Evolutionary conservation across 1,140 invertebrate genomes (phyloP).

Genomic region (Phymorhynchus buccinoides): DNA sequence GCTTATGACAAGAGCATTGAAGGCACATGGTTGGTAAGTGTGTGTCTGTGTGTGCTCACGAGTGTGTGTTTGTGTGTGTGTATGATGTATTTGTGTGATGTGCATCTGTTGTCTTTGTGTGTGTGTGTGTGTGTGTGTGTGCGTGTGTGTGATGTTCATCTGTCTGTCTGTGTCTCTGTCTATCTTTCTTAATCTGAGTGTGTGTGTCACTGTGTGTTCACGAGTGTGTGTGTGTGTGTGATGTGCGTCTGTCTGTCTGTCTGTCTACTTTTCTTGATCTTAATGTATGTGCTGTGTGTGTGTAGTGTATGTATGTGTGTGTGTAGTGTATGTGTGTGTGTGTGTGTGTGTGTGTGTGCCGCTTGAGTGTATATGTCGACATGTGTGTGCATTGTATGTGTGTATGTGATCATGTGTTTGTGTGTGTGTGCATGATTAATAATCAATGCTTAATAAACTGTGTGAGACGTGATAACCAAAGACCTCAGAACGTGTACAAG

Average conservation of each 20-base stretch:
- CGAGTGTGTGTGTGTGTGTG: neutral
- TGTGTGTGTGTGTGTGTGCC: constrained; percentile 41
- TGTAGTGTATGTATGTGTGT: too few species aligned
- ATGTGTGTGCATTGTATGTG: neutral
- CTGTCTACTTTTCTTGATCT: too few species aligned
- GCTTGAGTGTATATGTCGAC: constrained; percentile 75
- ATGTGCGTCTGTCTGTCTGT: neutral
- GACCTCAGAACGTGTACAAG: too few species aligned
- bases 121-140: too few species aligned
- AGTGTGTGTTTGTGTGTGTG: neutral
- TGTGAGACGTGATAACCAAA: too few species aligned
- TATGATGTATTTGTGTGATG: too few species aligned
- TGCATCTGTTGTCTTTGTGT: too few species aligned
- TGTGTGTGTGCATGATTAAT: too few species aligned
- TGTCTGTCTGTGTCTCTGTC: neutral
- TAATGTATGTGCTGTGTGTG: too few species aligned
- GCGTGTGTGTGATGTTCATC: neutral
- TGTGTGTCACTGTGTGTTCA: neutral
- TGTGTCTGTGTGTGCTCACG: neutral
- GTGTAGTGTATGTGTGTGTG: constrained; percentile 18
- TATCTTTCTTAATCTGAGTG: constrained; percentile 2
- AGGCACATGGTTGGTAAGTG: constrained; percentile 85
- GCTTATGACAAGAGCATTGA: constrained; percentile 88
- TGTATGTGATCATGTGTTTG: constrained; percentile 8
- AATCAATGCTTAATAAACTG: too few species aligned